A percentile compares a stretch with the other conserved stretches of the same genome.
These are phyloP conservation scores for Hermatobates lingyangjiaoensis DNA, from an alignment of 1,140 invertebrate genomes.

Conservation along the genomic window DNA sequence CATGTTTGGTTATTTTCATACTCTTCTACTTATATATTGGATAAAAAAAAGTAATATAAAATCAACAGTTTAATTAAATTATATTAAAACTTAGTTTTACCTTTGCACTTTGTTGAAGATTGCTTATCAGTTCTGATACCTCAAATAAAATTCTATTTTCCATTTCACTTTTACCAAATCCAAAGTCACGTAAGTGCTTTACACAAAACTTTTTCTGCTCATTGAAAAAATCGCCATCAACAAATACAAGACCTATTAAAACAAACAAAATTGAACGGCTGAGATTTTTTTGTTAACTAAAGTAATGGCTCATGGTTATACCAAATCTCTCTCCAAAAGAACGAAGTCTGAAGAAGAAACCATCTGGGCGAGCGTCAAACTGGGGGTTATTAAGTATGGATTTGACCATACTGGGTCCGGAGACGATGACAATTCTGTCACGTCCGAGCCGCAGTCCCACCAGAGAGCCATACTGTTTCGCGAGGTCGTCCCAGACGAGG, in stretches of 20 bases:
- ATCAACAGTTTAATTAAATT: no score
- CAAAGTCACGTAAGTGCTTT: constrained; percentile 36
- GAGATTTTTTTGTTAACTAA: neutral
- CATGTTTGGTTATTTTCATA: no score
- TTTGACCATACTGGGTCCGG: constrained; percentile 35
- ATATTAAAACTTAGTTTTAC: no score
- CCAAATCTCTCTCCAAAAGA: constrained; percentile 41
- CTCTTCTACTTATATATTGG: no score
- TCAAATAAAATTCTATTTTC: constrained; percentile 35
- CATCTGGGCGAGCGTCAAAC: constrained; percentile 46
- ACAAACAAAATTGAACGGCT: neutral
- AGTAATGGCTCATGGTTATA: constrained; percentile 21
- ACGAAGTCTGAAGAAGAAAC: constrained; percentile 41
- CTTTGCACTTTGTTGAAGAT: neutral
- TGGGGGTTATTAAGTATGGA: constrained; percentile 37
- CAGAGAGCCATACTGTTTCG: constrained; percentile 24
- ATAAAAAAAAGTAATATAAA: no score
- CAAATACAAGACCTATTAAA: constrained; percentile 38
- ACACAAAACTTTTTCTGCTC: constrained; percentile 37
- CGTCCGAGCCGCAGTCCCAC: constrained; percentile 33
- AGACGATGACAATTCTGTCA: constrained; percentile 36
- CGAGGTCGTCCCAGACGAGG: constrained; percentile 20
- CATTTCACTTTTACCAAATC: constrained; percentile 37
- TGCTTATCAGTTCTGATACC: constrained; percentile 28
- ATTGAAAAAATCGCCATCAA: constrained; percentile 37